Evolutionary conservation across 1,140 invertebrate species (phyloP).

Genomic region (Papilio helenus): DNA sequence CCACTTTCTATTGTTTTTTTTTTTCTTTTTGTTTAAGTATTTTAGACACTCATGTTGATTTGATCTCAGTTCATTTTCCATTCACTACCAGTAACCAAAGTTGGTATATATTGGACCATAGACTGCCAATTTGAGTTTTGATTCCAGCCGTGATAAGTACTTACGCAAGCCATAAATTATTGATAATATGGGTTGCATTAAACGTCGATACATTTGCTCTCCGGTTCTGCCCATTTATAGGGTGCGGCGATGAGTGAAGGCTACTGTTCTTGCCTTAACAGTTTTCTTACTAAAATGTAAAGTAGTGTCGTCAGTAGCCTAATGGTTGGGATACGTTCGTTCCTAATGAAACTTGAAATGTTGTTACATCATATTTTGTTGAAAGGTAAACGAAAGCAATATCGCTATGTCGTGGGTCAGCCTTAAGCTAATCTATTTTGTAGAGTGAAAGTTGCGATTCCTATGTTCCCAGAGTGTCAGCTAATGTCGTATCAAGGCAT

Average conservation of each 20-base stretch:
- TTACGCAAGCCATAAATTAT: slow-evolving; percentile 13
- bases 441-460: neutral
- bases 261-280: slow-evolving; percentile 8
- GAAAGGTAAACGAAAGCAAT: too few species aligned
- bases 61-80: too few species aligned
- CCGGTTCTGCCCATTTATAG: slow-evolving; percentile 6
- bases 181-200: slow-evolving; percentile 19
- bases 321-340: neutral
- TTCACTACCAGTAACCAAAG: too few species aligned
- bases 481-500: too few species aligned
- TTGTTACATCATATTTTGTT: neutral
- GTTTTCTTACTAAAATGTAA: slow-evolving; percentile 11
- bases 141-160: neutral
- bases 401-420: too few species aligned
- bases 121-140: neutral
- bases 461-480: neutral
- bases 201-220: slow-evolving; percentile 21
- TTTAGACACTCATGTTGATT: too few species aligned
- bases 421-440: neutral
- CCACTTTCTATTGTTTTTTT: too few species aligned
- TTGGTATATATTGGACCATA: neutral
- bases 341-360: neutral
- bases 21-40: too few species aligned
- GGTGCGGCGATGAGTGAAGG: slow-evolving; percentile 13
- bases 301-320: neutral